Evolutionary conservation across 2,797 vertebrate species (phyloP).

Genomic region (Geotrypetes seraphini): DNA sequence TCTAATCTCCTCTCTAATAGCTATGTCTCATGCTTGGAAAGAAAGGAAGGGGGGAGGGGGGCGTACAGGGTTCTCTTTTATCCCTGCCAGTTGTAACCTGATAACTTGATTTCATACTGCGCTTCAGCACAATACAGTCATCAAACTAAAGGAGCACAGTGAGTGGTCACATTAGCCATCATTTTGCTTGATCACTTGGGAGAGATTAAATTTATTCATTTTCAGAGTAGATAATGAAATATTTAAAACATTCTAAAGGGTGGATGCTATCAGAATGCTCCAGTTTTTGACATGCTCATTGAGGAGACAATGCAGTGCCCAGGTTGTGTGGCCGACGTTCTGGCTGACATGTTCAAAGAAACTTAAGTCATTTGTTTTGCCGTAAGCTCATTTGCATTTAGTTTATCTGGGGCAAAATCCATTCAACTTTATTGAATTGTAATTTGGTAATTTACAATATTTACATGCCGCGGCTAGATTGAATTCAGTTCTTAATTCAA

Average conservation of each 20-base stretch:
- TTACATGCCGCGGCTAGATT: constrained; percentile 63
- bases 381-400: constrained; percentile 50
- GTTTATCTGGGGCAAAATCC: constrained; percentile 64
- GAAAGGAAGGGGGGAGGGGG: constrained; percentile 34
- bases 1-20: constrained; percentile 39
- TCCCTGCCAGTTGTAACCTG: constrained; percentile 55
- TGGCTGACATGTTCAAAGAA: constrained; percentile 32
- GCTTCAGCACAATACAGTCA: constrained; percentile 53
- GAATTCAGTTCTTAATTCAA: constrained; percentile 72
- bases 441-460: constrained; percentile 69
- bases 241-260: constrained; percentile 50
- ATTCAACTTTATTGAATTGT: constrained; percentile 67
- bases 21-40: constrained; percentile 31
- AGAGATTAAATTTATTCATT: constrained; percentile 63
- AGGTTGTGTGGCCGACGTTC: constrained; percentile 2
- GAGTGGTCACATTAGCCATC: constrained; percentile 58
- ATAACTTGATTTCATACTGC: constrained; percentile 61
- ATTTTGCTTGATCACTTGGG: constrained; percentile 58
- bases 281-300: constrained; percentile 23
- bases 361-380: constrained; percentile 26
- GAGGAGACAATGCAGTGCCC: constrained; percentile 15
- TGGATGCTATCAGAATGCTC: constrained; percentile 24
- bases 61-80: constrained; percentile 47
- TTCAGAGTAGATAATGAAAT: constrained; percentile 62
- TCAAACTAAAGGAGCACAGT: constrained; percentile 61